Percentiles rank a stretch among this genome's conserved stretches.
Conservation (phyloP, 1,140 invertebrate genomes). For the Charaxes varanes region DNA sequence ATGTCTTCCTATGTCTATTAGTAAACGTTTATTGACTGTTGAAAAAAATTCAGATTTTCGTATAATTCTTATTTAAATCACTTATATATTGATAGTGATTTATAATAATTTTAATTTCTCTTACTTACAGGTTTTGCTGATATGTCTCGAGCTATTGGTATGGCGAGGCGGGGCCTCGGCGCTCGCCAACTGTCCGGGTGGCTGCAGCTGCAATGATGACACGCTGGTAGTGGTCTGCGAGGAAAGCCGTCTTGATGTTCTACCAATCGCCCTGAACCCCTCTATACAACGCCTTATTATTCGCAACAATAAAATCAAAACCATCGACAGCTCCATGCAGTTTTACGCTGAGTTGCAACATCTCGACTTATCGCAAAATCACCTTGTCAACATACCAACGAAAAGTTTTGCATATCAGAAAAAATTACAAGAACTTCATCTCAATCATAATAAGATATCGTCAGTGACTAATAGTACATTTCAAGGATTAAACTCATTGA, state of each 20-base stretch:
- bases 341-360: constrained; percentile 90
- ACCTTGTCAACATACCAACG: constrained; percentile 84
- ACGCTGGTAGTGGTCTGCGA: constrained; percentile 90
- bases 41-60: too few relatives aligned
- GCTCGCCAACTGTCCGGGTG: constrained; percentile 81
- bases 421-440: constrained; percentile 86
- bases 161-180: constrained; percentile 53
- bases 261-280: constrained; percentile 93
- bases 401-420: constrained; percentile 86
- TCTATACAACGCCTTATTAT: constrained; percentile 88
- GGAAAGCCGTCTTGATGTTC: constrained; percentile 88
- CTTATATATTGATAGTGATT: background rate
- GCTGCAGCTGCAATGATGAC: constrained; percentile 91
- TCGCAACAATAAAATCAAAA: constrained; percentile 89
- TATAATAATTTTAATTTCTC: constrained; percentile 4
- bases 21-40: too few relatives aligned
- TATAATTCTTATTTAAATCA: too few relatives aligned
- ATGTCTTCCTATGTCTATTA: too few relatives aligned
- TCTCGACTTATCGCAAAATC: constrained; percentile 89
- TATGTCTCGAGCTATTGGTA: constrained; percentile 43
- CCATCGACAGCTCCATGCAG: constrained; percentile 88
- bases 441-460: constrained; percentile 90
- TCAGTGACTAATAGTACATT: constrained; percentile 86
- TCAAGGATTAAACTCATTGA: constrained; percentile 83
- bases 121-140: constrained; percentile 51